Evolutionary conservation across 1,140 invertebrate genomes (phyloP).

Genomic region (Trichonephila clavata): DNA sequence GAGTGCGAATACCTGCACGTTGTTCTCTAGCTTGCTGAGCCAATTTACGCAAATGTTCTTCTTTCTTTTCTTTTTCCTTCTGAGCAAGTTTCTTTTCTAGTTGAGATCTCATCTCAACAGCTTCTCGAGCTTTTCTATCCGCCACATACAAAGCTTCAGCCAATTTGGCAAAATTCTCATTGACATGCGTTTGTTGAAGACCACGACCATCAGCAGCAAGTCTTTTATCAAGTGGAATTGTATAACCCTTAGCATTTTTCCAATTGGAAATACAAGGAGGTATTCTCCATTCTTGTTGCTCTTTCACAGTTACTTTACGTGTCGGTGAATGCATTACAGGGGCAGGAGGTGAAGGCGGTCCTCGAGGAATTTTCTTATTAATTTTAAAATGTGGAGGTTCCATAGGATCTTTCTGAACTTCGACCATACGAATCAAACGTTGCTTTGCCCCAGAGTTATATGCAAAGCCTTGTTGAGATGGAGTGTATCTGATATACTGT

Average conservation of each 20-base stretch:
- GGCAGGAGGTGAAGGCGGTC: constrained; percentile 98
- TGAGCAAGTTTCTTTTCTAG: constrained; percentile 97
- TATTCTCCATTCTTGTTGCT: constrained; percentile 99
- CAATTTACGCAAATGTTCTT: constrained; percentile 94
- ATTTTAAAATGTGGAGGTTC: constrained; percentile 98
- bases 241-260: constrained; percentile 99
- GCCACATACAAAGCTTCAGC: constrained; percentile 99
- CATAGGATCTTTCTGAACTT: constrained; percentile 98
- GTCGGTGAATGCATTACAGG: constrained; percentile 98
- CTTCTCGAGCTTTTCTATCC: constrained; percentile 96
- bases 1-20: constrained; percentile 89
- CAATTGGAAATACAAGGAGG: constrained; percentile 99
- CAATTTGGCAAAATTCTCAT: constrained; percentile 99
- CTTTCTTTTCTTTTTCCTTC: constrained; percentile 99
- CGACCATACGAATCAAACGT: constrained; percentile 97
- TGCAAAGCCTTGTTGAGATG: constrained; percentile 96
- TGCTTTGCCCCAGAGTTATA: constrained; percentile 99
- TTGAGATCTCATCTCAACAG: constrained; percentile 97
- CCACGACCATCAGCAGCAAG: constrained; percentile 98
- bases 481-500: constrained; percentile 98
- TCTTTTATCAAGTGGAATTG: constrained; percentile 98
- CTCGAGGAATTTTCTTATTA: constrained; percentile 90
- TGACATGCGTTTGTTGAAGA: constrained; percentile 97
- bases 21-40: constrained; percentile 98
- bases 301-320: constrained; percentile 97